Evolutionary conservation across 1,140 invertebrate species (phyloP).

Genomic region (Psix sp.): DNA sequence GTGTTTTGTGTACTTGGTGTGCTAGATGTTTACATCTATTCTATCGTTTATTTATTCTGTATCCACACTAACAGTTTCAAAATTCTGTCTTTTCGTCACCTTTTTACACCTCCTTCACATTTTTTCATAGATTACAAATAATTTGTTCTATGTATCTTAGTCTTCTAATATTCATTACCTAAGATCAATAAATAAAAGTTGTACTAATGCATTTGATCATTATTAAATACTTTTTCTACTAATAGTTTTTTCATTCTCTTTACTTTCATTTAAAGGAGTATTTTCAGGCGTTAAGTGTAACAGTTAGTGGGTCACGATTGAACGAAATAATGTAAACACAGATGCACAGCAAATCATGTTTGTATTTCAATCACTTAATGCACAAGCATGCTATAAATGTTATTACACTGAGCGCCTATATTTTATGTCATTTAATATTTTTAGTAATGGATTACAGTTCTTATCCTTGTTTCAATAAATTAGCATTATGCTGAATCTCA

Average conservation of each 20-base stretch:
- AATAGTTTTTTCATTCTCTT: not conserved
- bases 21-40: conserved; percentile 51
- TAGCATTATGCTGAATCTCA: too few relatives aligned
- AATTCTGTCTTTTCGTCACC: conserved; percentile 15
- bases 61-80: too few relatives aligned
- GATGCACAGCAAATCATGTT: conserved; percentile 7
- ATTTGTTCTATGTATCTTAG: too few relatives aligned
- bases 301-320: conserved; percentile 42
- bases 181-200: too few relatives aligned
- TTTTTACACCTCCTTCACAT: too few relatives aligned
- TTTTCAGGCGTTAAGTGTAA: conserved; percentile 50
- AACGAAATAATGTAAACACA: conserved; percentile 26
- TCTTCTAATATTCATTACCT: too few relatives aligned
- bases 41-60: conserved; percentile 37
- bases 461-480: not conserved
- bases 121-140: too few relatives aligned
- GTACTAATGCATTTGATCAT: too few relatives aligned
- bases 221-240: too few relatives aligned
- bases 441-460: too few relatives aligned
- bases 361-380: not conserved
- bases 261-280: conserved; percentile 18
- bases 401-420: conserved; percentile 28
- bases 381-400: conserved; percentile 23
- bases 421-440: conserved; percentile 5
- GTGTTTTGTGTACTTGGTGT: conserved; percentile 55